Evolutionary conservation across 2,797 vertebrate genomes (phyloP).

Genomic region (Sebastes minor): DNA sequence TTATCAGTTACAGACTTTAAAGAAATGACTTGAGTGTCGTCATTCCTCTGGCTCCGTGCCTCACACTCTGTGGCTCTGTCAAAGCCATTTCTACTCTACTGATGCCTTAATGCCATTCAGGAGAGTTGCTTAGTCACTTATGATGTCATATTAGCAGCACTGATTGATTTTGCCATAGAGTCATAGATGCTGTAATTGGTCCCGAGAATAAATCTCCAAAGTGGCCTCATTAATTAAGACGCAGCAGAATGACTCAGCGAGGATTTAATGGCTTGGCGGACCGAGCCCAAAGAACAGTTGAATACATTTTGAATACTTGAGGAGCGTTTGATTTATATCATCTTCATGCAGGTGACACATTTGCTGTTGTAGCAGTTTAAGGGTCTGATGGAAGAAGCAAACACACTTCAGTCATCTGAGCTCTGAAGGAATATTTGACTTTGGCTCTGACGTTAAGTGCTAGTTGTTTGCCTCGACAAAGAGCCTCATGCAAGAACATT

Average conservation of each 20-base stretch:
- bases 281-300: constrained; percentile 46
- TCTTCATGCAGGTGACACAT: constrained; percentile 42
- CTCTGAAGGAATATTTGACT: constrained; percentile 9
- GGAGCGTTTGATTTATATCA: constrained; percentile 52
- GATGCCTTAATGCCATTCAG: constrained; percentile 49
- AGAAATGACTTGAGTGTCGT: neutral
- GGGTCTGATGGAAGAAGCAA: constrained; percentile 43
- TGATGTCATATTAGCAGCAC: constrained; percentile 70
- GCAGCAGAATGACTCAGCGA: constrained; percentile 62
- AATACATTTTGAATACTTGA: constrained; percentile 57
- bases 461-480: neutral
- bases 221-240: constrained; percentile 74
- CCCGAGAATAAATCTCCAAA: constrained; percentile 71
- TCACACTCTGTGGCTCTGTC: constrained; percentile 3
- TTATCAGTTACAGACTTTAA: neutral
- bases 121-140: constrained; percentile 70
- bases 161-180: constrained; percentile 67
- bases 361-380: constrained; percentile 48
- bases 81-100: constrained; percentile 20
- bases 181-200: constrained; percentile 69
- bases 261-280: constrained; percentile 55
- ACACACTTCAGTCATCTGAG: constrained; percentile 40
- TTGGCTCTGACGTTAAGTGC: neutral
- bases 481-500: neutral
- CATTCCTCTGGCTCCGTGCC: constrained; percentile 24